Percentiles rank a stretch among this genome's conserved stretches.
Conservation (phyloP, 2,797 vertebrate species). For the Acanthurus tractus region DNA sequence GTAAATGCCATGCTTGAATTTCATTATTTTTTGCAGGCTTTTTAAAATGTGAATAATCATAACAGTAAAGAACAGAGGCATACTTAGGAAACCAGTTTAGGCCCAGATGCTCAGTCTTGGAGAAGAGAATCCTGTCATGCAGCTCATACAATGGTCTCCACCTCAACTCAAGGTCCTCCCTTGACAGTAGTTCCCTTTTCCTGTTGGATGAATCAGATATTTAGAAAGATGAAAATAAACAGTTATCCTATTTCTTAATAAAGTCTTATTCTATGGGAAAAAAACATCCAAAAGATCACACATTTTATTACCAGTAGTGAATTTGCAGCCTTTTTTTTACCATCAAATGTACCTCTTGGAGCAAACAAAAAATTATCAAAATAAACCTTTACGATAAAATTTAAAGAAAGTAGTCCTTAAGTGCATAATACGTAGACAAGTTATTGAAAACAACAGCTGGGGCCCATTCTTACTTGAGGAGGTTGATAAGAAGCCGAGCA, state of each 20-base stretch:
- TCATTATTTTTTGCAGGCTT: background rate
- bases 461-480: conserved; percentile 92
- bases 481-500: conserved; percentile 94
- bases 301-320: background rate
- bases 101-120: conserved; percentile 97
- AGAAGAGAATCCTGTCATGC: conserved; percentile 95
- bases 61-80: conserved; percentile 58
- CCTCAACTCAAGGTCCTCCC: conserved; percentile 94
- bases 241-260: background rate
- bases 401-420: background rate
- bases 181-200: conserved; percentile 96
- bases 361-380: background rate
- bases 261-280: background rate
- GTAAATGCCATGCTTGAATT: too few relatives aligned
- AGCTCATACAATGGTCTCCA: conserved; percentile 97
- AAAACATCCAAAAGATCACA: background rate
- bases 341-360: background rate
- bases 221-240: conserved; percentile 23
- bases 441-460: conserved; percentile 3
- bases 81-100: conserved; percentile 99
- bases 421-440: background rate
- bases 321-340: background rate
- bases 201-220: conserved; percentile 76
- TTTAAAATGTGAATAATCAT: background rate
- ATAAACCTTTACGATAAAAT: background rate